These are phyloP conservation scores for Neopipo cinnamomea DNA, from an alignment of 2,113 vertebrate genomes.

Conservation along the genomic window DNA sequence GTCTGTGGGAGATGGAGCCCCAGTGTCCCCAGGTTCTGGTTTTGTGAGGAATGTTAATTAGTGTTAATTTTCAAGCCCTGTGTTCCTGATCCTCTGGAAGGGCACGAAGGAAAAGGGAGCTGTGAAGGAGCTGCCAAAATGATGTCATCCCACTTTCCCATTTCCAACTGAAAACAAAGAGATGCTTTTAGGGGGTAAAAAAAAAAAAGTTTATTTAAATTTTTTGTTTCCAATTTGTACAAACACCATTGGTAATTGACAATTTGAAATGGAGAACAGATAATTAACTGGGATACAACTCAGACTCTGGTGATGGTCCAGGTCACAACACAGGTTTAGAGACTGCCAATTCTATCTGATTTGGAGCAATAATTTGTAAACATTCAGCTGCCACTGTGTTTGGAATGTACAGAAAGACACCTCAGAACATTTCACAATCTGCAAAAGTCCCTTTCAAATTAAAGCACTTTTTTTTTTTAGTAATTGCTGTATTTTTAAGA, in stretches of 20 bases:
- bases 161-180: not conserved
- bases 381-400: not conserved
- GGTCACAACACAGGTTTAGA: not conserved
- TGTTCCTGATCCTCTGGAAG: not conserved
- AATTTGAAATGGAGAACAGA: not conserved
- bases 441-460: not conserved
- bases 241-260: not conserved
- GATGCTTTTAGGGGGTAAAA: constrained; percentile 4
- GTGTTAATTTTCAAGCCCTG: not conserved
- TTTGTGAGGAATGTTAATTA: not conserved
- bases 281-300: constrained; percentile 25
- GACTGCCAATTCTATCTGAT: not conserved
- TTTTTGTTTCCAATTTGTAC: constrained; percentile 55
- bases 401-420: not conserved
- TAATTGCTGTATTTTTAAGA: not conserved
- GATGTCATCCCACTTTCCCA: not conserved
- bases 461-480: not conserved
- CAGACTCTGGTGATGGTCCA: not conserved
- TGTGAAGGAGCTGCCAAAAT: not conserved
- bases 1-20: not conserved
- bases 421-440: not conserved
- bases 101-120: not conserved
- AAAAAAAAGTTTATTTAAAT: constrained; percentile 12
- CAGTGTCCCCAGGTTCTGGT: not conserved
- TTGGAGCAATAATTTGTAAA: not conserved